Evolutionary conservation across 2,113 vertebrate species (phyloP).

Genomic region (Gorsachius goisagi): DNA sequence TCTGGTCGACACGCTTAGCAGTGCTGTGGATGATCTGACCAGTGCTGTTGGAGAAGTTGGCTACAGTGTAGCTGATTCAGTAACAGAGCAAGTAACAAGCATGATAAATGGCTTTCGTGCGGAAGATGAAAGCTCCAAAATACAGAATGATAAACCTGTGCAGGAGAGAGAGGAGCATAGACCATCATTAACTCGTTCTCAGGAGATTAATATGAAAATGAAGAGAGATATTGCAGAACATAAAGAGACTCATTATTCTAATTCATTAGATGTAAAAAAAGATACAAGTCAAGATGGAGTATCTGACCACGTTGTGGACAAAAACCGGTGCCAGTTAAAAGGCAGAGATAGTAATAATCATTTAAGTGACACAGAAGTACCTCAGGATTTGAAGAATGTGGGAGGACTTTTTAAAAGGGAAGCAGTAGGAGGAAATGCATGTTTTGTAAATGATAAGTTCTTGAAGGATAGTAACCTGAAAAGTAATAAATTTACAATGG

Average conservation of each 20-base stretch:
- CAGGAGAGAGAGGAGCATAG: background rate
- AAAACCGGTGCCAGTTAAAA: background rate
- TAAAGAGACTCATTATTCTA: background rate
- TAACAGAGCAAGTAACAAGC: constrained; percentile 89
- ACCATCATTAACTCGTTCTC: background rate
- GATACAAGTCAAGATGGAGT: background rate
- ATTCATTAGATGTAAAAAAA: background rate
- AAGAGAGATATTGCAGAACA: background rate
- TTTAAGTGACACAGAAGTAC: background rate
- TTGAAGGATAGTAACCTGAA: constrained; percentile 3
- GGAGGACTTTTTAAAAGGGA: constrained; percentile 2
- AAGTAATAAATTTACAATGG: background rate
- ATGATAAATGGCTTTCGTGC: constrained; percentile 82
- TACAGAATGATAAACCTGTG: background rate
- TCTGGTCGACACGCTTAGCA: constrained; percentile 85
- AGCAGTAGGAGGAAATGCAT: background rate
- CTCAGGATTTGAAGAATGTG: constrained; percentile 28
- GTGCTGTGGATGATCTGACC: constrained; percentile 86
- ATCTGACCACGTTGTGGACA: background rate
- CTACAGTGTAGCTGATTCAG: constrained; percentile 85
- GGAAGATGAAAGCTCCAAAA: constrained; percentile 70
- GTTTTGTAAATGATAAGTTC: constrained; percentile 14
- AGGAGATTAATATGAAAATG: background rate
- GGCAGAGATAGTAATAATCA: background rate
- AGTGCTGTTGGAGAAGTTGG: constrained; percentile 84